These are phyloP conservation scores for Laspeyria flexula DNA, from an alignment of 2,888 invertebrate species.

Conservation along the genomic window DNA sequence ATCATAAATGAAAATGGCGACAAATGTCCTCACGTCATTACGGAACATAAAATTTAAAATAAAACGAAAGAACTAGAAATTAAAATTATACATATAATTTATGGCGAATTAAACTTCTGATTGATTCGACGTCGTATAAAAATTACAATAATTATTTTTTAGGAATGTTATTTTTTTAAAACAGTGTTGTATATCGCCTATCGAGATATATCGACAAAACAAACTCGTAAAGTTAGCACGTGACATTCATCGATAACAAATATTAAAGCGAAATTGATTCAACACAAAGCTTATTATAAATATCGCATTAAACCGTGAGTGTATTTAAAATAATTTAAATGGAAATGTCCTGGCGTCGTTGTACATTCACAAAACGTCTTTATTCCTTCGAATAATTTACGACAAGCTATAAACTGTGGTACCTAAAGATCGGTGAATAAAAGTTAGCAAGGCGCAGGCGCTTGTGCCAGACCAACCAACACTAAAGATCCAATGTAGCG, in stretches of 20 bases:
- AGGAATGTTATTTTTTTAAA: conserved; percentile 5
- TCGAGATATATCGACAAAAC: conserved; percentile 36
- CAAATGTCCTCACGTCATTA: conserved; percentile 7
- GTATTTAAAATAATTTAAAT: conserved; percentile 80
- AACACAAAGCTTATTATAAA: conserved; percentile 71
- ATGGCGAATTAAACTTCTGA: conserved; percentile 17
- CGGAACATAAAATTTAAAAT: conserved; percentile 1
- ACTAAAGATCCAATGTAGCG: conserved; percentile 63
- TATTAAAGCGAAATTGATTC: conserved; percentile 71
- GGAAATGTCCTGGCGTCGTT: conserved; percentile 70
- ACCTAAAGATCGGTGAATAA: conserved; percentile 78
- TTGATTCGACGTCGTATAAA: conserved; percentile 12
- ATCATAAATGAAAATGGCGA: conserved; percentile 16
- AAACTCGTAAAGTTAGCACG: conserved; percentile 40
- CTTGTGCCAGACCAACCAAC: conserved; percentile 54
- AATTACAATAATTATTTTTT: conserved; percentile 4
- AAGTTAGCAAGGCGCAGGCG: conserved; percentile 71
- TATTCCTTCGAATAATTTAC: conserved; percentile 77
- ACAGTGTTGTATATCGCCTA: conserved; percentile 29
- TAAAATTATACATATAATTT: conserved; percentile 21
- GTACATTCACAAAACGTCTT: conserved; percentile 78
- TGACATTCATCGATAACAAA: conserved; percentile 51
- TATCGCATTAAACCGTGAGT: conserved; percentile 61
- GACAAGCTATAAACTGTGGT: conserved; percentile 71
- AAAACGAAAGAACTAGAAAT: conserved; percentile 19